Conservation (phyloP, 1,140 invertebrate genomes). For the Hylyphantes graminicola region DNA sequence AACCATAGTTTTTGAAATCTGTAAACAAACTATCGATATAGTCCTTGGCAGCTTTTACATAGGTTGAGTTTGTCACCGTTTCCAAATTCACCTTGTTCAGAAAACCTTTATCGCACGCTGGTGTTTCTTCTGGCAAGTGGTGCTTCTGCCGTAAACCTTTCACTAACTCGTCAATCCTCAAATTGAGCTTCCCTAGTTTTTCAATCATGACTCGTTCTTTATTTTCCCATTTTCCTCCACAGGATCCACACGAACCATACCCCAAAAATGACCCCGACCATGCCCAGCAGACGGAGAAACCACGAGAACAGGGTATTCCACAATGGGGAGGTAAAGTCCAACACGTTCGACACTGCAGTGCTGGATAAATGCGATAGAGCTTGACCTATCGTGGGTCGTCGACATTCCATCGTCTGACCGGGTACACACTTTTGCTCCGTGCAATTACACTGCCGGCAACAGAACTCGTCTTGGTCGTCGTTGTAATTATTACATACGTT, state of each 20-base stretch:
- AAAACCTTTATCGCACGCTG: too few species aligned
- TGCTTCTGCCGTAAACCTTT: too few species aligned
- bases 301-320: too few species aligned
- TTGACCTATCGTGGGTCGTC: neutral
- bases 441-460: neutral
- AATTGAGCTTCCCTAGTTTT: neutral
- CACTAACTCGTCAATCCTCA: too few species aligned
- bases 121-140: too few species aligned
- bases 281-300: neutral
- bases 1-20: constrained; percentile 12
- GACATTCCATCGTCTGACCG: constrained; percentile 1
- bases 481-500: neutral
- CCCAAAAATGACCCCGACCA: neutral
- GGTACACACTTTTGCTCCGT: neutral
- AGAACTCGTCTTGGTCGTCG: neutral
- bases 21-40: neutral
- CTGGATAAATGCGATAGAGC: neutral
- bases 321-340: too few species aligned
- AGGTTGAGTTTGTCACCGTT: neutral
- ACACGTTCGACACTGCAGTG: neutral
- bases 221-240: too few species aligned
- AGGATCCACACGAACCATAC: neutral
- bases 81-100: neutral
- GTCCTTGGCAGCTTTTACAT: neutral
- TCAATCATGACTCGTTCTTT: neutral